Base-by-base conservation (phyloP, 2,797 vertebrate species). In the Numenius phaeopus region DNA sequence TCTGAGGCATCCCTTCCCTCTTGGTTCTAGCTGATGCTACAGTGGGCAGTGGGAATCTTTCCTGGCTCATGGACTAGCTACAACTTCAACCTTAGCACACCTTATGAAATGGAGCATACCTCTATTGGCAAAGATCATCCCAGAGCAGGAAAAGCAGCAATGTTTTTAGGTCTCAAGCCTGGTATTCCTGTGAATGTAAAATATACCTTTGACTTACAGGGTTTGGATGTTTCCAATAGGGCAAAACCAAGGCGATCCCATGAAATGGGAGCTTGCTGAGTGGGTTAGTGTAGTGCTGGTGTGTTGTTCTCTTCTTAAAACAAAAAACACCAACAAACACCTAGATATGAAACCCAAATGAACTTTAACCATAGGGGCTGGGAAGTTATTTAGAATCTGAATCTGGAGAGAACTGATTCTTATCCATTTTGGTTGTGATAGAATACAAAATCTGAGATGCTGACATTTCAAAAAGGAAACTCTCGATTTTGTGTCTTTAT, bases 201-300 rank as follows among this genome's bases (percentile, higher is more conserved):
- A 69, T 49, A 26, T 24, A 50, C 20, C 6, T 87, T 66, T 78
- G 39, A 59, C 26, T 66, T 21, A 7, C 0, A 50, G n/a, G 52
- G 12, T 62, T 7, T 30, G 26, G 15, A 34, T 50, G 14, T 83
- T 86, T 70, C 65, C 32, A 55, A 30, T 40, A 46, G 14, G 20
- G 8, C 47, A 39, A 65, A 90, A 83, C 39, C 7, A 27, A 49
- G 26, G 18, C 7, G 8, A 58, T 58, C 9, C 11, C 12, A 49
- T 39, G 18, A 78, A 89, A 54, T 32, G 8, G 15, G 47, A 57
- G 14, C 6, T 1, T 39, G 21, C 27, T 83, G 34, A 46, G 11
- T 47, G 30, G 7, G 17, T 21, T 76, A 22, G 5, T 27, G 14
- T 37, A 5, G 2, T 7, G 1, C 3, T 69, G 0, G 0, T 21